A percentile compares a stretch with the other conserved stretches of the same genome.
Conservation (phyloP, 2,113 vertebrate species). For the Oryctolagus cuniculus region DNA sequence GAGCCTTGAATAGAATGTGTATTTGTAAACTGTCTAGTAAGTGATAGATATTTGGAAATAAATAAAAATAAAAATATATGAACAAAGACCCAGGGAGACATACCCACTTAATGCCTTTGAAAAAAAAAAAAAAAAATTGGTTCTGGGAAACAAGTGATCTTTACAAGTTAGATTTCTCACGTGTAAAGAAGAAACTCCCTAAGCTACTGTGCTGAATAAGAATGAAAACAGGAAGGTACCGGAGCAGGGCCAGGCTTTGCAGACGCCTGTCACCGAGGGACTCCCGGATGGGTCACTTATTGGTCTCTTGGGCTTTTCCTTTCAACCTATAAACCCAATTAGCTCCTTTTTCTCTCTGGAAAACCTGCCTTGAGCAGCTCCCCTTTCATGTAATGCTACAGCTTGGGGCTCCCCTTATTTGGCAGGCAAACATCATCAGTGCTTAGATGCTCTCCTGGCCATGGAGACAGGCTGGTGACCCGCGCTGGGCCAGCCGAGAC, state of each 20-base stretch:
- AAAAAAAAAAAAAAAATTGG: neutral
- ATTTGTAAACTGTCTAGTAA: neutral
- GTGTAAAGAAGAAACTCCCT: conserved; percentile 50
- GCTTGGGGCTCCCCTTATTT: conserved; percentile 72
- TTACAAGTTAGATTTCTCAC: conserved; percentile 49
- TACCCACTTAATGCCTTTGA: neutral
- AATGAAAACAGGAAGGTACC: neutral
- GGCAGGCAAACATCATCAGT: neutral
- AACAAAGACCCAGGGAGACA: neutral
- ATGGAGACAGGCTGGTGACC: conserved; percentile 60
- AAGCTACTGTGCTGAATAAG: neutral
- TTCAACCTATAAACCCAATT: conserved; percentile 81
- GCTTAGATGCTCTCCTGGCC: conserved; percentile 76
- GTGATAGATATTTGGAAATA: neutral
- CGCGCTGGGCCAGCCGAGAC: neutral
- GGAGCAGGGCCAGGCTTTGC: neutral
- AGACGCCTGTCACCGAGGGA: neutral
- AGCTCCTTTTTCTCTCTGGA: conserved; percentile 81
- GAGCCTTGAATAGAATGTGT: neutral
- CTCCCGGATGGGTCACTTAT: conserved; percentile 56
- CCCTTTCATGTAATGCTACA: conserved; percentile 76
- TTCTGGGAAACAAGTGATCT: conserved; percentile 38
- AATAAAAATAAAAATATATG: neutral
- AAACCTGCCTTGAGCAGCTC: conserved; percentile 66
- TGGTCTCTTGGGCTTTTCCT: conserved; percentile 77